Percentiles rank a stretch among this genome's conserved stretches.
These are phyloP conservation scores for Pseudopleuronectes americanus DNA, from an alignment of 2,797 vertebrate genomes.

Conservation along the genomic window DNA sequence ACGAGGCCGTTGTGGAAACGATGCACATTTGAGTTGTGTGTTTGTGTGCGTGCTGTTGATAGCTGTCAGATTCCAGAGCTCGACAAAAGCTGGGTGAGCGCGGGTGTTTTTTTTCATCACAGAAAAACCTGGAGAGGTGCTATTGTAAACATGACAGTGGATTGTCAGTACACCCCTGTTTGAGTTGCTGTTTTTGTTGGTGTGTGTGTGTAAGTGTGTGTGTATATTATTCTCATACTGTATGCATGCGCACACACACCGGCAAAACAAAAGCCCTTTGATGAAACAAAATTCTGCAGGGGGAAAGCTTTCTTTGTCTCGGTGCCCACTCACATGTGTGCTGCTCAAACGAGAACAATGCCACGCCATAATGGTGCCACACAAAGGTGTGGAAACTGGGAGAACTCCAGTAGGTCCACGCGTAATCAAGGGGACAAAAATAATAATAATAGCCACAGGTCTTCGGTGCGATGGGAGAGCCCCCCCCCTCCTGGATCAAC, in stretches of 20 bases:
- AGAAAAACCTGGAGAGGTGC: constrained; percentile 80
- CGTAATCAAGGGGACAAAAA: constrained; percentile 29
- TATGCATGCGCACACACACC: constrained; percentile 35
- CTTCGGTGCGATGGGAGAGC: constrained; percentile 26
- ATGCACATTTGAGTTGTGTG: constrained; percentile 32
- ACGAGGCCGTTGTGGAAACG: constrained; percentile 26
- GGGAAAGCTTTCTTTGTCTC: constrained; percentile 75
- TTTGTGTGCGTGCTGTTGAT: constrained; percentile 54
- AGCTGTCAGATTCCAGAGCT: constrained; percentile 70
- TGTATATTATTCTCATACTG: constrained; percentile 60
- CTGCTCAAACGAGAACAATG: constrained; percentile 66
- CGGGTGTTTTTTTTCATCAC: constrained; percentile 71
- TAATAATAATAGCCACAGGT: constrained; percentile 21
- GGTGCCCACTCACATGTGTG: constrained; percentile 63
- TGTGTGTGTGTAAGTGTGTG: no score
- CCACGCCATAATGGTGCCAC: constrained; percentile 56
- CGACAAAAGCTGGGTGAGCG: constrained; percentile 65
- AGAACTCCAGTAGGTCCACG: constrained; percentile 48
- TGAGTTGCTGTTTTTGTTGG: constrained; percentile 60
- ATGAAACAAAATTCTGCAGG: constrained; percentile 75
- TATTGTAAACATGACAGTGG: constrained; percentile 81
- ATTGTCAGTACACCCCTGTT: constrained; percentile 71
- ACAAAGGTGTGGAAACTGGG: constrained; percentile 68
- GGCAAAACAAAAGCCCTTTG: constrained; percentile 75
- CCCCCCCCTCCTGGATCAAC: constrained; percentile 9